Evolutionary conservation across 2,888 invertebrate genomes (phyloP).

Genomic region (Tanaodytes sp.): DNA sequence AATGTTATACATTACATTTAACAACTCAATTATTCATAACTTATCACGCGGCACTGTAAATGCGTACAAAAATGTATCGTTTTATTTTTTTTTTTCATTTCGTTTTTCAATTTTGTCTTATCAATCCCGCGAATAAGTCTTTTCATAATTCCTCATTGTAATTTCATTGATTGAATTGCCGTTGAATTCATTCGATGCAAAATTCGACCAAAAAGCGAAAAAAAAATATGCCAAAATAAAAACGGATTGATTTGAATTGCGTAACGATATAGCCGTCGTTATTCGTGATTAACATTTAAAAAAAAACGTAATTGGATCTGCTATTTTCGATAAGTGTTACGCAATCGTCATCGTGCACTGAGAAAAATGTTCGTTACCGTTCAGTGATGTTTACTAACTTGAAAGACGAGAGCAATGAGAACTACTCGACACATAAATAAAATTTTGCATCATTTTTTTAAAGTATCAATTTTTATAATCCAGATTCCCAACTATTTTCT

Average conservation of each 20-base stretch:
- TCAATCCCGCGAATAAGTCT: conserved; percentile 31
- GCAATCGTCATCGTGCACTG: conserved; percentile 2
- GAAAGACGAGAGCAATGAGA: too few species aligned
- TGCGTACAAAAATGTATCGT: too few species aligned
- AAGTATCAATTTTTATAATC: too few species aligned
- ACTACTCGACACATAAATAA: too few species aligned
- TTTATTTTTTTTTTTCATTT: conserved; percentile 6
- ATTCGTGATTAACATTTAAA: conserved; percentile 18
- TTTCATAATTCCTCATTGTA: too few species aligned
- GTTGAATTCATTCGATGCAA: conserved; percentile 21
- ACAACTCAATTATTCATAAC: conserved; percentile 29
- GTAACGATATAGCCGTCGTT: conserved; percentile 18
- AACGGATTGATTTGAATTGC: conserved; percentile 24
- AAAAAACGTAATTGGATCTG: conserved; percentile 19
- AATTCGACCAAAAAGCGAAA: conserved; percentile 2
- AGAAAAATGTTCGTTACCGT: too few species aligned
- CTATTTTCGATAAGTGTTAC: conserved; percentile 20
- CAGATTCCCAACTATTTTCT: too few species aligned
- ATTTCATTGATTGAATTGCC: too few species aligned
- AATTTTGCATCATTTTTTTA: too few species aligned
- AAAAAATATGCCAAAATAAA: conserved; percentile 7
- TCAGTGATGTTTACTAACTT: too few species aligned
- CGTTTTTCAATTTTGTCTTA: conserved; percentile 17
- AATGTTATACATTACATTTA: conserved; percentile 13
- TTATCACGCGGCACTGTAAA: conserved; percentile 1